Conservation (phyloP, 1,140 invertebrate genomes). For the Platyscapa corneri region DNA sequence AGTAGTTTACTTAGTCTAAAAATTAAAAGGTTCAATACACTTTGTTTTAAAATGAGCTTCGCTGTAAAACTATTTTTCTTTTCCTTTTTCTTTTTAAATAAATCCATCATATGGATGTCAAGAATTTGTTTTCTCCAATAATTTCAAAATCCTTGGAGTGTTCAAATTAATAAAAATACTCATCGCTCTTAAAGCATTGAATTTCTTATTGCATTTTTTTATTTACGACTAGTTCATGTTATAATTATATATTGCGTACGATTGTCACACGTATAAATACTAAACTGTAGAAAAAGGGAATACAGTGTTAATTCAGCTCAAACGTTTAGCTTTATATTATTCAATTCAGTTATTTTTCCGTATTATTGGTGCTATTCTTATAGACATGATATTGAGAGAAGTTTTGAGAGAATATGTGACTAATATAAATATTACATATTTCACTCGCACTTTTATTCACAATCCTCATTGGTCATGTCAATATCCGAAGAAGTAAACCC, state of each 20-base stretch:
- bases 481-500: not conserved
- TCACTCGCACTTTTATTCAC: not conserved
- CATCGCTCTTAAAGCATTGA: not conserved
- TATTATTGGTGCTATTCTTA: not conserved
- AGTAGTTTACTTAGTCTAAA: not conserved
- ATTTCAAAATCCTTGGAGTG: not conserved
- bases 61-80: too few relatives aligned
- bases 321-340: not conserved
- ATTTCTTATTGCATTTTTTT: not conserved
- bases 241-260: slow-evolving; percentile 8
- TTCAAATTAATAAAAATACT: not conserved
- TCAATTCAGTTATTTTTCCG: not conserved
- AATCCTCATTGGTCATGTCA: not conserved
- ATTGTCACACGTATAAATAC: slow-evolving; percentile 20
- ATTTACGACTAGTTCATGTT: slow-evolving; percentile 12
- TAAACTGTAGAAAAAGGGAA: not conserved
- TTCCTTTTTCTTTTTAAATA: too few relatives aligned
- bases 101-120: too few relatives aligned
- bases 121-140: not conserved
- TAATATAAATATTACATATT: not conserved
- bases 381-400: not conserved
- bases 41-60: too few relatives aligned
- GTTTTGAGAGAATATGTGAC: too few relatives aligned
- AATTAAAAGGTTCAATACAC: not conserved
- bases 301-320: not conserved